Evolutionary conservation across 2,113 vertebrate species (phyloP), one percentile per base, ranked within the genome.

Genomic region (Ictalurus furcatus): DNA sequence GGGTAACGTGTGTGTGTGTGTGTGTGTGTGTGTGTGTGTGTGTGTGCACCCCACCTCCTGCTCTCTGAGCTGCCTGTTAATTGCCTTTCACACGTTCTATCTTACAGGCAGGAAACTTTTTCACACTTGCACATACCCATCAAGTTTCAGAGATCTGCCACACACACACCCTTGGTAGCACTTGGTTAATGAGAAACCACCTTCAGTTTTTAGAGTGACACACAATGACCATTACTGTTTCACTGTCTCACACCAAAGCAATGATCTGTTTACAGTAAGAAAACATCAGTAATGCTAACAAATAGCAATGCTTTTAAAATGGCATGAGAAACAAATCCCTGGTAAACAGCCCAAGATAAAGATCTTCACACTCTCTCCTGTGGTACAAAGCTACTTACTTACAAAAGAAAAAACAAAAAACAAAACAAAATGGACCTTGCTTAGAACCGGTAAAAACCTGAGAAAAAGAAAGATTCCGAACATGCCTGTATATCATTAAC

Each of bases 111-210:
- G 7, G 74, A 84, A 88, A 82, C 74, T 90, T 92, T 92, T 91
- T 91, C 88, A 90, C 93, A 94, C 93, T 93, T 95, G 94, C 78
- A 94, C 89, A 83, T 90, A 92, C 91, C 90, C 92, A 85, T 94
- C 90, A 93, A 90, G 90, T 92, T 89, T 85, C 90, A 87, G 86
- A 82, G 89, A 85, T 52, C 74, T 40, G 58, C 54, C 19, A 87
- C 86, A 85, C 63, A 80, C 59, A 86, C 25, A 3, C 61, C 1
- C 74, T 14, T 67, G 65, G 19, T 73, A 88, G 17, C 52, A 19
- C 59, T 69, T 30, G 44, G 76, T 61, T 89, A 85, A 85, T 54
- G 7, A 23, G 85, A 69, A 48, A 30, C 61, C 44, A 34, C 83
- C 79, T 65, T 74, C 37, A 34, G 56, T 56, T 86, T 87, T 87